Conservation (phyloP, 2,113 vertebrate genomes). For the Crotalus horridus region DNA sequence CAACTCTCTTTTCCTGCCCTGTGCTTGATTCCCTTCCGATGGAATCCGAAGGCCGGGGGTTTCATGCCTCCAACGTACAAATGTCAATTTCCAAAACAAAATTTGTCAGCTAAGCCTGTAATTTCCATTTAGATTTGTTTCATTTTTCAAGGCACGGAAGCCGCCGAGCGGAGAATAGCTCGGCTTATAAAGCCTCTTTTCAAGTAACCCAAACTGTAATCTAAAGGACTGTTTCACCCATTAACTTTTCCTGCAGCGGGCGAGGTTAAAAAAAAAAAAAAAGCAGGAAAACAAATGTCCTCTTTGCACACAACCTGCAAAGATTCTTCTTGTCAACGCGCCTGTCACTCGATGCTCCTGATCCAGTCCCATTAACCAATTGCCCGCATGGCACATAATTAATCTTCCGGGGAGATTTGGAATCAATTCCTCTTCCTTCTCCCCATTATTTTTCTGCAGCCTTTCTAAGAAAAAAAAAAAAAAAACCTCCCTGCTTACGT, state of each 20-base stretch:
- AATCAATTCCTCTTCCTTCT: constrained; percentile 55
- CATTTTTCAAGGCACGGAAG: constrained; percentile 65
- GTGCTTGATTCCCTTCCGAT: background rate
- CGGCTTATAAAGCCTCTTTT: constrained; percentile 65
- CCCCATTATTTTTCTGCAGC: constrained; percentile 58
- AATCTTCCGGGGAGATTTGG: constrained; percentile 64
- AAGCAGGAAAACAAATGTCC: background rate
- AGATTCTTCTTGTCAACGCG: constrained; percentile 60
- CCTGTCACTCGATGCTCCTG: constrained; percentile 57
- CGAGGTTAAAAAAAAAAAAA: background rate
- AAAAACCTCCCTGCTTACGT: constrained; percentile 43
- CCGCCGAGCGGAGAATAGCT: constrained; percentile 60
- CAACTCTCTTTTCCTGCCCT: background rate
- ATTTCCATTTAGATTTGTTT: constrained; percentile 73
- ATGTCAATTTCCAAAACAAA: constrained; percentile 57
- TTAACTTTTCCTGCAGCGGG: background rate
- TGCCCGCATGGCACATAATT: constrained; percentile 67
- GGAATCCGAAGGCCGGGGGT: background rate
- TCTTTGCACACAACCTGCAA: background rate
- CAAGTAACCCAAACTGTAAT: constrained; percentile 65
- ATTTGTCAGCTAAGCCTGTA: constrained; percentile 60
- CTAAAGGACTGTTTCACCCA: constrained; percentile 26
- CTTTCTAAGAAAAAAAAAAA: constrained; percentile 42
- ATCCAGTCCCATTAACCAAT: constrained; percentile 70
- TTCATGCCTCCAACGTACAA: constrained; percentile 39